These are phyloP conservation scores for Hylyphantes graminicola DNA, from an alignment of 1,140 invertebrate species.

Conservation along the genomic window DNA sequence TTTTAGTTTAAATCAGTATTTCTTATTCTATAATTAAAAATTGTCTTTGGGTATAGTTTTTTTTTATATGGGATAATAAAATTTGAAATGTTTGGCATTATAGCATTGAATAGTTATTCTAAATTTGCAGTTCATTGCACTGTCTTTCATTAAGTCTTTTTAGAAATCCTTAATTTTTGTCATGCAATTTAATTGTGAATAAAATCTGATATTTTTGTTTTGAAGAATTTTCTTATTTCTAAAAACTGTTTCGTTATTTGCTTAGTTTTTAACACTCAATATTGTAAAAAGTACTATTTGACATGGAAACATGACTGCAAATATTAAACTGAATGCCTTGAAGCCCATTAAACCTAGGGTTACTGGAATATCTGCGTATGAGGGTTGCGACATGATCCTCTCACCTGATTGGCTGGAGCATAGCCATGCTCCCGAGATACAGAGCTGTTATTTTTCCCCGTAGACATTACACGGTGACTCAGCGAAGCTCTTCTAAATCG, in stretches of 20 bases:
- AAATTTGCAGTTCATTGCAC: slow-evolving; percentile 44
- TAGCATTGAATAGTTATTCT: slow-evolving; percentile 6
- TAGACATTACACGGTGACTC: too few species aligned
- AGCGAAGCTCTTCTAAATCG: too few species aligned
- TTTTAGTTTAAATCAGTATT: slow-evolving; percentile 58
- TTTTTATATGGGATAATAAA: slow-evolving; percentile 14
- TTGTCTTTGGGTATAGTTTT: not conserved
- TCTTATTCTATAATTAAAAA: slow-evolving; percentile 7
- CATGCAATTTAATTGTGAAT: slow-evolving; percentile 50
- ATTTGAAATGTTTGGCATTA: slow-evolving; percentile 14
- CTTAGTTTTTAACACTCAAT: too few species aligned
- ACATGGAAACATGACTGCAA: not conserved
- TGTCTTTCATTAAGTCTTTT: slow-evolving; percentile 50
- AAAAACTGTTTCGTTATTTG: not conserved
- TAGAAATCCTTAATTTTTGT: slow-evolving; percentile 20
- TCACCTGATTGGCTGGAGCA: too few species aligned
- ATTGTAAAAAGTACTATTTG: too few species aligned
- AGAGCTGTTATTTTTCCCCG: too few species aligned
- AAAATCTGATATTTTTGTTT: slow-evolving; percentile 58
- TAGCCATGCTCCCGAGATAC: too few species aligned
- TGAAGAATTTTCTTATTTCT: slow-evolving; percentile 5
- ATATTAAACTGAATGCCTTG: not conserved
- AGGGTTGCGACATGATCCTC: too few species aligned
- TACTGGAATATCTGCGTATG: too few species aligned
- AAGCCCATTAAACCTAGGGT: too few species aligned